Base-by-base conservation (phyloP, 2,797 vertebrate species). In the Ctenopoma multispine region DNA sequence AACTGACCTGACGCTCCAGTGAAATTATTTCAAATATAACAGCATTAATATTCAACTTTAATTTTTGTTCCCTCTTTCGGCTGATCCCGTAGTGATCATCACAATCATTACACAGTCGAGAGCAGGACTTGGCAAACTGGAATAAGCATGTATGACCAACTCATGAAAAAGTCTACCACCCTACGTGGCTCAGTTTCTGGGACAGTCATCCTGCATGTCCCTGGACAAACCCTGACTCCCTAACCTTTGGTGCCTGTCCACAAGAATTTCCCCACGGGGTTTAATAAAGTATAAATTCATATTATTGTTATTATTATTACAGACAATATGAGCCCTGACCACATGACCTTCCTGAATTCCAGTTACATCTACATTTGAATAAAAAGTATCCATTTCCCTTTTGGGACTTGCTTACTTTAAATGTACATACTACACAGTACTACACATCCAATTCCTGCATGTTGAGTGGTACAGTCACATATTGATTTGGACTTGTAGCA, bases 401-500 rank as follows among this genome's bases (percentile, higher is more conserved):
- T 20, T 34, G 7, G 24, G 49, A 44, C 44, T 57, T 58, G 7
- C 15, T 49, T 10, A 53, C 21, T 63, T n/a, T 11, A 55, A 9
- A 55, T 55, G 17, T 49, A 50, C 36, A 67, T 53, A 7, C 40
- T 38, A 7, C 4, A 34, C 24, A 24, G 2, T 31, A 7, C 5
- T 36, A 49, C 24, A 29, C 12, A 17, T 49, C 20, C 24, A 49
- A 38, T 23, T 46, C 18, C 27, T 59, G 34, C 38, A 63, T 55
- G 57, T 15, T 71, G 44, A 74, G 21, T 34, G 21, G 10, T 21
- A 3, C 23, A 13, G 63, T 21, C 8, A 31, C 53, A 38, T 64
- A 75, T 43, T 29, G 50, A 77, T 72, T 21, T 58, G 46, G 53
- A 53, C 27, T 56, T n/a, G n/a, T 2, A 23, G 48, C 40, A 51